These are phyloP conservation scores for Pungitius pungitius DNA, from an alignment of 2,113 vertebrate genomes.

Conservation along the genomic window DNA sequence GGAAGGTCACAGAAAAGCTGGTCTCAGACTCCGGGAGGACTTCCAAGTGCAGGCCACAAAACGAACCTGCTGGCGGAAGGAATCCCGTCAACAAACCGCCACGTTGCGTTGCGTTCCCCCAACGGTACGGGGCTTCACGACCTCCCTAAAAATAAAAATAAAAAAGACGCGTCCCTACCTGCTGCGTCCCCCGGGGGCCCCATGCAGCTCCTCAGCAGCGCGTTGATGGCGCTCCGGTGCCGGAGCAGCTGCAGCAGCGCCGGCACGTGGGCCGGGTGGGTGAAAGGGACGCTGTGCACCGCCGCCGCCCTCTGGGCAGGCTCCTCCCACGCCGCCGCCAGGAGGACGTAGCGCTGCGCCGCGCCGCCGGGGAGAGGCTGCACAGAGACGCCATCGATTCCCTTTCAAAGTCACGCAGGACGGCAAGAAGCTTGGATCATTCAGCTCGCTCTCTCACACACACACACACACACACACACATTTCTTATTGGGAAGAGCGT, in stretches of 20 bases:
- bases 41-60: slow-evolving; percentile 81
- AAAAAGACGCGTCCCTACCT: slow-evolving; percentile 60
- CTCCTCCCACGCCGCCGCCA: slow-evolving; percentile 58
- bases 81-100: not conserved
- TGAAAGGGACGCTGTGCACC: slow-evolving; percentile 82
- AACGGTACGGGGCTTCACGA: not conserved
- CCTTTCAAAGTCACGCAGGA: not conserved
- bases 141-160: too few relatives aligned
- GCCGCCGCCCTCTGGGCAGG: slow-evolving; percentile 63
- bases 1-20: slow-evolving; percentile 85
- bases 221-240: slow-evolving; percentile 82
- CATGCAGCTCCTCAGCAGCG: slow-evolving; percentile 83
- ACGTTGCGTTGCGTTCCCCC: not conserved
- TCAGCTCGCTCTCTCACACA: not conserved
- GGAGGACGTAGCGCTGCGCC: slow-evolving; percentile 80
- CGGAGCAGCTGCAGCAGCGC: slow-evolving; percentile 81
- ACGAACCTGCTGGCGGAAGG: slow-evolving; percentile 64
- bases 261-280: slow-evolving; percentile 82
- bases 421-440: not conserved
- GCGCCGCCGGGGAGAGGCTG: slow-evolving; percentile 80
- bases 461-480: too few relatives aligned
- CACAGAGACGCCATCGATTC: not conserved
- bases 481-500: not conserved
- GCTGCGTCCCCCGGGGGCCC: slow-evolving; percentile 31
- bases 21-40: slow-evolving; percentile 77